Evolutionary conservation across 2,113 vertebrate genomes (phyloP).

Genomic region (Glaucidium brasilianum): DNA sequence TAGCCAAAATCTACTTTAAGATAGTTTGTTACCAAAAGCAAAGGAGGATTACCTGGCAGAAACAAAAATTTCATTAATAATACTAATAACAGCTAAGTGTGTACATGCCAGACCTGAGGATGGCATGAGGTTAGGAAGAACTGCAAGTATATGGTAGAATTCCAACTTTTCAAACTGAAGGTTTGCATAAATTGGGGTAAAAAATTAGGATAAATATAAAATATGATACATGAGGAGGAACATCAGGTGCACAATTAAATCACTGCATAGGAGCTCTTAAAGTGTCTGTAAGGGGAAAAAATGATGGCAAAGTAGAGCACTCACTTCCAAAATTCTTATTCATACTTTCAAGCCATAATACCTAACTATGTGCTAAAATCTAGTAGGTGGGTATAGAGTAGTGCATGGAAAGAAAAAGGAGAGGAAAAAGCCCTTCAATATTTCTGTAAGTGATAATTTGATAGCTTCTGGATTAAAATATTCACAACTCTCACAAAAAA

Average conservation of each 20-base stretch:
- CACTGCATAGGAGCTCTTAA: neutral
- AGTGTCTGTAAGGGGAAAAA: neutral
- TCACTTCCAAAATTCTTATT: neutral
- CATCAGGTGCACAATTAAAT: neutral
- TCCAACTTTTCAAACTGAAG: neutral
- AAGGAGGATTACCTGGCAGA: neutral
- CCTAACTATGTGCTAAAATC: neutral
- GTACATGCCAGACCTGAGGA: neutral
- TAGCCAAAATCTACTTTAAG: neutral
- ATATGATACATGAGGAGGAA: neutral
- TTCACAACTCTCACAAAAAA: neutral
- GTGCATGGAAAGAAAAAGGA: neutral
- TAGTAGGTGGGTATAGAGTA: neutral
- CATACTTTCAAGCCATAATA: neutral
- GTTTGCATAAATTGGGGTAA: neutral
- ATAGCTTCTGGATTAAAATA: neutral
- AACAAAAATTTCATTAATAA: neutral
- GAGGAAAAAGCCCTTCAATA: neutral
- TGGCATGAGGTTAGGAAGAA: neutral
- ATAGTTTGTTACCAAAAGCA: neutral
- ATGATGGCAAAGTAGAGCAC: neutral
- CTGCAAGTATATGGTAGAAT: neutral
- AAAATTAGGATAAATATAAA: neutral
- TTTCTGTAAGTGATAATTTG: neutral
- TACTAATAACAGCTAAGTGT: neutral